Base-by-base conservation (phyloP, 2,888 invertebrate species). In the Eustalomyia histrio region DNA sequence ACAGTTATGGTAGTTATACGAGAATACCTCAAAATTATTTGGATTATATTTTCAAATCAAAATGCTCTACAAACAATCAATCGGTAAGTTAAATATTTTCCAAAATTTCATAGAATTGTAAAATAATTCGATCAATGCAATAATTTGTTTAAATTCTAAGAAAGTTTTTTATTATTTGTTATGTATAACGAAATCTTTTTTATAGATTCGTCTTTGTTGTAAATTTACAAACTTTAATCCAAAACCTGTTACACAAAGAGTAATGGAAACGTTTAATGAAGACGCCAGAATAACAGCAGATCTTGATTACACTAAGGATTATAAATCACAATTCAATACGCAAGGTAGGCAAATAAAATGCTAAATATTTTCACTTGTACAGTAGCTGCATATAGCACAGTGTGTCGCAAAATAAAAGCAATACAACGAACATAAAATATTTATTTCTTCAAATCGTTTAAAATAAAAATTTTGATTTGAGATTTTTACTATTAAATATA, bases 181-280 rank as follows among this genome's bases (percentile, higher is more conserved):
- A 47, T n/a, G 29, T 29, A 29, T 29, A 29, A 29, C 29, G 5
- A 29, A 29, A 29, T 29, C 29, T 47, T 47, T 1, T 18, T 43
- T 61, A 1, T 10, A 80, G 80, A 64, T 80, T 57, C 71, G 63
- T 16, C 67, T 80, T 33, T 80, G 80, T 35, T 80, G 80, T 16
- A 72, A 71, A 61, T 12, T 80, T 0, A 47, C n/a, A 53, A 65
- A 78, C 35, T 47, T 6, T n/a, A 18, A 18, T 24, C 21, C 16
- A 4, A 18, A 2, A 24, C 17, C 65, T 0, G 52, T 14, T 53
- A 7, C 35, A 18, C 21, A 50, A 50, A 21, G 65, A 43, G 18
- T 39, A 17, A 17, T 12, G 6, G 21, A 50, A 29, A 9, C 55
- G 1, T 0, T 12, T 10, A 14, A 21, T 58, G 39, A 0, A 1